Evolutionary conservation across 2,888 invertebrate species (phyloP).

Genomic region (Notodonta dromedarius): DNA sequence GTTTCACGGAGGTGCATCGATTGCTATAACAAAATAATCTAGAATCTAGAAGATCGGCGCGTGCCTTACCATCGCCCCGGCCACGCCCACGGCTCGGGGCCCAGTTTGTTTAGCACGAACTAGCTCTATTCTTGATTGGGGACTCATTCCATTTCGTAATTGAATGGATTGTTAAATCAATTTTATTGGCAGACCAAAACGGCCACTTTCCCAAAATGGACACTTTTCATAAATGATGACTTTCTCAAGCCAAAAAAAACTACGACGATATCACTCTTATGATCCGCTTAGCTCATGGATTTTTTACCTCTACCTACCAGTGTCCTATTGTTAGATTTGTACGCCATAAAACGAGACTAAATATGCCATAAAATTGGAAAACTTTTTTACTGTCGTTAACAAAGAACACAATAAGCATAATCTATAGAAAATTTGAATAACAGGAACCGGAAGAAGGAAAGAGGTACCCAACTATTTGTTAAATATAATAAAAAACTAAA

Average conservation of each 20-base stretch:
- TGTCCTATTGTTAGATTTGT: not conserved
- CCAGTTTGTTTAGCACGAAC: conserved; percentile 71
- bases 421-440: conserved; percentile 5
- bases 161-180: not conserved
- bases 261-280: too few relatives aligned
- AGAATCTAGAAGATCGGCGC: conserved; percentile 51
- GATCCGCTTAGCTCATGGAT: too few relatives aligned
- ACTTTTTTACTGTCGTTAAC: not conserved
- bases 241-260: too few relatives aligned
- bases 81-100: conserved; percentile 65
- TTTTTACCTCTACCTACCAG: not conserved
- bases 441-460: conserved; percentile 1
- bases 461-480: not conserved
- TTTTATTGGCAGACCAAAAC: too few relatives aligned
- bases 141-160: not conserved
- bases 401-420: conserved; percentile 15
- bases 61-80: conserved; percentile 64
- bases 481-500: not conserved
- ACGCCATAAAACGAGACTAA: not conserved
- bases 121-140: conserved; percentile 23
- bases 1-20: conserved; percentile 38
- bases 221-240: too few relatives aligned
- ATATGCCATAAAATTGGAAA: conserved; percentile 4
- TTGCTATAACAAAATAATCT: conserved; percentile 47
- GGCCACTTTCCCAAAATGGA: too few relatives aligned